Conservation (phyloP, 2,888 invertebrate genomes). For the Acleris literana region DNA sequence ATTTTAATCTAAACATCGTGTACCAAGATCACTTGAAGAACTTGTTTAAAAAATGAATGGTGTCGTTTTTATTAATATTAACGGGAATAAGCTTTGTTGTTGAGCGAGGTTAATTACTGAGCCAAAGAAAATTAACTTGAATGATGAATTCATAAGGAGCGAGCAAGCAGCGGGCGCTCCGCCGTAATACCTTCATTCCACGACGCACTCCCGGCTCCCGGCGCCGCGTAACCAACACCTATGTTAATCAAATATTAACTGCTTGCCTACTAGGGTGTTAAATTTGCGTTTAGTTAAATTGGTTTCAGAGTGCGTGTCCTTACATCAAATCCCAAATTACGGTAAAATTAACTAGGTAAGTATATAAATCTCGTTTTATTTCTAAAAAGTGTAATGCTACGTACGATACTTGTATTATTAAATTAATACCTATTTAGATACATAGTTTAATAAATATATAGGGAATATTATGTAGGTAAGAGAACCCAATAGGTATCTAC, state of each 20-base stretch:
- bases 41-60: neutral
- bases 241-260: conserved; percentile 35
- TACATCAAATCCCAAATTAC: too few relatives aligned
- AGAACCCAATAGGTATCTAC: too few relatives aligned
- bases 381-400: too few relatives aligned
- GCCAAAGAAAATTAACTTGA: conserved; percentile 62
- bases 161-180: conserved; percentile 57
- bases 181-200: conserved; percentile 16
- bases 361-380: too few relatives aligned
- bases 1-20: neutral
- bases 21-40: neutral
- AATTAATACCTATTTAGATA: too few relatives aligned
- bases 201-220: conserved; percentile 22
- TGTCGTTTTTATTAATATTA: conserved; percentile 3
- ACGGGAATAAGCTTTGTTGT: conserved; percentile 16
- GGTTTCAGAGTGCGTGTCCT: conserved; percentile 7
- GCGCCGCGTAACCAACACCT: conserved; percentile 22
- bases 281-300: conserved; percentile 21
- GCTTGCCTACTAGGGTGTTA: conserved; percentile 16
- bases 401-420: too few relatives aligned
- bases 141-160: conserved; percentile 63
- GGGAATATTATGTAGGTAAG: too few relatives aligned
- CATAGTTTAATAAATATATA: too few relatives aligned
- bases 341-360: too few relatives aligned
- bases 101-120: conserved; percentile 55